Evolutionary conservation across 2,797 vertebrate species (phyloP).

Genomic region (Apogon hyalosoma): DNA sequence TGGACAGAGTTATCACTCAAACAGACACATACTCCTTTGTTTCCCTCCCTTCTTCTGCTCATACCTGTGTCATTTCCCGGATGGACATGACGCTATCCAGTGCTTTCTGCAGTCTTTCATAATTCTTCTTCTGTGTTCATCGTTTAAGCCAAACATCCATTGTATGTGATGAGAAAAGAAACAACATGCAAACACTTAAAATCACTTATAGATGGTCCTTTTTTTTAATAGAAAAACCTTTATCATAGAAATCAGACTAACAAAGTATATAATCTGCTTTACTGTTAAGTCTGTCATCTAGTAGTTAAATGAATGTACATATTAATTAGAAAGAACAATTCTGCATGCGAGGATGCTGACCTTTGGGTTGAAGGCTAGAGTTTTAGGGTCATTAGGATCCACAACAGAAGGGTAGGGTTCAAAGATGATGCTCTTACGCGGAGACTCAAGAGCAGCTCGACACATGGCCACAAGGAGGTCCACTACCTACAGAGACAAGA

Average conservation of each 20-base stretch:
- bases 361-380: constrained; percentile 99
- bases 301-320: background rate
- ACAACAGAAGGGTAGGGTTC: constrained; percentile 99
- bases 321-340: background rate
- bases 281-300: constrained; percentile 7
- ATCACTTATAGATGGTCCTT: constrained; percentile 21
- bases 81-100: constrained; percentile 99
- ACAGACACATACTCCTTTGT: background rate
- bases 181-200: constrained; percentile 70
- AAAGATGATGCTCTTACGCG: constrained; percentile 98
- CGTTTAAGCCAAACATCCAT: constrained; percentile 70
- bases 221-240: no score
- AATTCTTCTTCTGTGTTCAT: constrained; percentile 97
- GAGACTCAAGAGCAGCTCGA: constrained; percentile 97
- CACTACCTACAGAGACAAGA: constrained; percentile 87
- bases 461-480: constrained; percentile 98
- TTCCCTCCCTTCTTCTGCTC: constrained; percentile 25
- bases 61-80: constrained; percentile 99
- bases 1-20: no score
- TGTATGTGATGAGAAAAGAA: constrained; percentile 60
- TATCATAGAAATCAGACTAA: background rate
- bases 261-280: background rate
- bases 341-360: constrained; percentile 75
- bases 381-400: constrained; percentile 98
- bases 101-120: constrained; percentile 98